Evolutionary conservation across 23 tunicate genomes (phyloP).

Genomic region (Trididemnum miniatum): DNA sequence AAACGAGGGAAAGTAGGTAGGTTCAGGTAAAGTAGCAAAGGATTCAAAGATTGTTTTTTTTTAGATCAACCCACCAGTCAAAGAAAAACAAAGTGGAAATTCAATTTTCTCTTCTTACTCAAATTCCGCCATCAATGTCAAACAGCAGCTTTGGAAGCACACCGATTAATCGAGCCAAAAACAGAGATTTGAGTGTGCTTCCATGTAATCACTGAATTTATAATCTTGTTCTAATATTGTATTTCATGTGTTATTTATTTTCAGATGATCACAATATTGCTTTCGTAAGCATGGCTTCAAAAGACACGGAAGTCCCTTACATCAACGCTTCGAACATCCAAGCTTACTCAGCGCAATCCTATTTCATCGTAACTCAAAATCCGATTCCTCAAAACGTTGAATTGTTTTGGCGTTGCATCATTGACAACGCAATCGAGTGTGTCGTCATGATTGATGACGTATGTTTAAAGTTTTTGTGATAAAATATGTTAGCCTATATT

Average conservation of each 20-base stretch:
- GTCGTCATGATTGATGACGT: slow-evolving; percentile 41
- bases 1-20: too few species aligned
- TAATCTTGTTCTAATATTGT: too few species aligned
- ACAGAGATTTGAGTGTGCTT: neutral
- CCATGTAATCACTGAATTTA: slow-evolving; percentile 34
- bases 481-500: too few species aligned
- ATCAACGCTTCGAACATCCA: slow-evolving; percentile 34
- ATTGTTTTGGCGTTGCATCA: slow-evolving; percentile 36
- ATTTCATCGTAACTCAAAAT: slow-evolving; percentile 29
- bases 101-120: neutral
- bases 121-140: slow-evolving; percentile 11
- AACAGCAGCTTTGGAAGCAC: neutral
- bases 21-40: too few species aligned
- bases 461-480: too few species aligned
- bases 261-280: slow-evolving; percentile 28
- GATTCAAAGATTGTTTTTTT: too few species aligned
- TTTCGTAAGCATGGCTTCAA: slow-evolving; percentile 8
- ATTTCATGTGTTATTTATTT: too few species aligned
- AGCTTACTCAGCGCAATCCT: slow-evolving; percentile 13
- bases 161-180: neutral
- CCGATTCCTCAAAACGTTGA: slow-evolving; percentile 16
- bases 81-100: neutral
- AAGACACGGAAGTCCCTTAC: slow-evolving; percentile 14
- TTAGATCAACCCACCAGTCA: too few species aligned
- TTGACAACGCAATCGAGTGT: slow-evolving; percentile 31